phyloP scores from a whole-genome alignment of 2,113 vertebrate species.

The Nothoprocta pentlandii region DNA sequence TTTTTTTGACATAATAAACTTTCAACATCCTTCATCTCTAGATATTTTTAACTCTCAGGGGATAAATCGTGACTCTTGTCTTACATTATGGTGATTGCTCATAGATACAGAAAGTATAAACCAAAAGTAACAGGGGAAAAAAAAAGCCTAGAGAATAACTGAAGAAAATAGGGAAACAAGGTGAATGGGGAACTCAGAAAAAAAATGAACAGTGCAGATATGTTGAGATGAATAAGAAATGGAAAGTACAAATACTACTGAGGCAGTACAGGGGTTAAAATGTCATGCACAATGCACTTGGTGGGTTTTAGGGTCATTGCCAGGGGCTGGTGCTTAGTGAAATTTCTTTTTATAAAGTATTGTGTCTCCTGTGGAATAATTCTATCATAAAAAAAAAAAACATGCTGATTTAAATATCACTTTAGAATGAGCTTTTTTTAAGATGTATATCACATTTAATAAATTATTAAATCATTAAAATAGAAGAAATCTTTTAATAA shows the following conservation, averaged over 20 bases:
- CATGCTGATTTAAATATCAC: background rate
- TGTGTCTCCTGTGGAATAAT: background rate
- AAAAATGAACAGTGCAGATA: background rate
- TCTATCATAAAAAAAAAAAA: background rate
- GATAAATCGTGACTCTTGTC: slow-evolving; percentile 14
- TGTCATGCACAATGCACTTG: accelerated
- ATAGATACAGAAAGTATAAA: background rate
- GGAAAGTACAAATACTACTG: background rate
- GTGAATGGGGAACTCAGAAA: background rate
- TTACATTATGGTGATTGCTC: background rate
- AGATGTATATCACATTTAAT: background rate
- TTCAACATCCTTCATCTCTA: slow-evolving; percentile 18
- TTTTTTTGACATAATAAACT: slow-evolving; percentile 3
- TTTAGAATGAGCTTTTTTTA: background rate
- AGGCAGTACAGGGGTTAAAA: background rate
- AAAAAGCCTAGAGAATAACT: background rate
- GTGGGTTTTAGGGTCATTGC: background rate
- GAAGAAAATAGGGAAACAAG: background rate
- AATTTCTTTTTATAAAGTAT: background rate
- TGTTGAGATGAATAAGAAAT: background rate
- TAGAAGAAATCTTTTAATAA: background rate
- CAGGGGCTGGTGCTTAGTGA: background rate
- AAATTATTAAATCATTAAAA: slow-evolving; percentile 6
- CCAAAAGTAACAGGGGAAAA: background rate
- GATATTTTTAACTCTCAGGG: slow-evolving; percentile 1